Base-by-base conservation (phyloP, 1,140 invertebrate species). In the Helicoverpa zea region DNA sequence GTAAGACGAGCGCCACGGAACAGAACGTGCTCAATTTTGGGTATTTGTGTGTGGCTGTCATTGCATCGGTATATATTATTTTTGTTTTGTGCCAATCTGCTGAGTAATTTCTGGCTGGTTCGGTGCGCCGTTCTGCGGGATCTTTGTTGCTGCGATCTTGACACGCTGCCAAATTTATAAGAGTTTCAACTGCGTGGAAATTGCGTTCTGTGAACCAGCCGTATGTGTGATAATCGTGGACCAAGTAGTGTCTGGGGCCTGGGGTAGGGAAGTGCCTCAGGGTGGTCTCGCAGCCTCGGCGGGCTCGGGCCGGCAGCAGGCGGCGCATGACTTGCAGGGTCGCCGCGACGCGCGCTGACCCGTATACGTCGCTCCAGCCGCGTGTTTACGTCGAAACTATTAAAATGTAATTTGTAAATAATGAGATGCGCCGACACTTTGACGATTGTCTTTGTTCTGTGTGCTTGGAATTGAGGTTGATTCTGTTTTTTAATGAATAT, bases 61-160 rank as follows among this genome's bases (percentile, higher is more conserved):
- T 75, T 79, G 30, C 76, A 51, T 70, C 5, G 63, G 56, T 80
- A 61, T 47, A 56, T 64, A 84, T 83, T 87, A 86, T 84, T 89
- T 88, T 84, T 83, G 83, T 84, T 82, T 80, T 76, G 64, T 75
- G 54, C 74, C 70, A 81, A 87, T 87, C 74, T 83, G 88, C 88
- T 88, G 88, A 89, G 85, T 89, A 89, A 89, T 88, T 86, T 89
- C 66, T 79, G 68, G 81, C 81, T 76, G 56, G 72, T 59, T 16
- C 23, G 61, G 61, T 70, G 74, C 56, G 80, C 82, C 74, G 84
- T 83, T 81, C 58, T 66, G 61, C 78, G 83, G 78, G 64, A 79
- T 80, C 23, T 59, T 68, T 79, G 49, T 52, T 30, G 76, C 16
- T 70, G 64, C 64, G 64, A 70, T 58, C 30, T 89, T 89, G 88